These are phyloP conservation scores for Cephalopholis sonnerati DNA, from an alignment of 2,113 vertebrate species.

Conservation along the genomic window DNA sequence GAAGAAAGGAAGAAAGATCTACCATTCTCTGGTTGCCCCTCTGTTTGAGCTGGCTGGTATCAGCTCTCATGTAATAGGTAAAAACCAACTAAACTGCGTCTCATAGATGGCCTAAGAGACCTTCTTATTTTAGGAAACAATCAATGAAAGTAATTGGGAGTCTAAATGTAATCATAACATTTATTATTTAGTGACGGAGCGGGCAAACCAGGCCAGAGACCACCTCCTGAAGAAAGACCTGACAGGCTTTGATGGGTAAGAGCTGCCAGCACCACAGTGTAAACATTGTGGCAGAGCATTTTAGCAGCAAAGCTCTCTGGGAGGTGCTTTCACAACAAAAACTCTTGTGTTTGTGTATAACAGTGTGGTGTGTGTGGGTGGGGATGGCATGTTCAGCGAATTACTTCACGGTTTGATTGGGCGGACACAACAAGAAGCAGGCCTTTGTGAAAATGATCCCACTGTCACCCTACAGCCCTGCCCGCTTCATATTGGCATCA, in stretches of 20 bases:
- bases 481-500: constrained; percentile 87
- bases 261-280: background rate
- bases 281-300: constrained; percentile 24
- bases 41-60: constrained; percentile 89
- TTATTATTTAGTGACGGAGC: constrained; percentile 82
- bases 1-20: constrained; percentile 83
- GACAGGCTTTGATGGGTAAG: constrained; percentile 86
- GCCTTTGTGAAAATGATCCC: constrained; percentile 81
- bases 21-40: constrained; percentile 82
- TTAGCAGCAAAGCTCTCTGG: constrained; percentile 16
- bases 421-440: constrained; percentile 86
- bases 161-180: background rate
- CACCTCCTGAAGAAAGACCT: constrained; percentile 88
- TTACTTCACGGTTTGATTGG: constrained; percentile 88
- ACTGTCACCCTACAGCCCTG: constrained; percentile 80
- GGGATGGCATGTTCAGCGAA: constrained; percentile 90
- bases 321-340: constrained; percentile 51
- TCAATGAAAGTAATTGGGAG: background rate
- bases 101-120: background rate
- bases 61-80: constrained; percentile 87
- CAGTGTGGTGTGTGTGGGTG: constrained; percentile 89
- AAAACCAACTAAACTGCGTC: constrained; percentile 13
- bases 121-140: background rate
- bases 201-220: constrained; percentile 87
- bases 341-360: constrained; percentile 48